phyloP scores from a whole-genome alignment of 2,797 vertebrate species.

The Poecilia gillii region DNA sequence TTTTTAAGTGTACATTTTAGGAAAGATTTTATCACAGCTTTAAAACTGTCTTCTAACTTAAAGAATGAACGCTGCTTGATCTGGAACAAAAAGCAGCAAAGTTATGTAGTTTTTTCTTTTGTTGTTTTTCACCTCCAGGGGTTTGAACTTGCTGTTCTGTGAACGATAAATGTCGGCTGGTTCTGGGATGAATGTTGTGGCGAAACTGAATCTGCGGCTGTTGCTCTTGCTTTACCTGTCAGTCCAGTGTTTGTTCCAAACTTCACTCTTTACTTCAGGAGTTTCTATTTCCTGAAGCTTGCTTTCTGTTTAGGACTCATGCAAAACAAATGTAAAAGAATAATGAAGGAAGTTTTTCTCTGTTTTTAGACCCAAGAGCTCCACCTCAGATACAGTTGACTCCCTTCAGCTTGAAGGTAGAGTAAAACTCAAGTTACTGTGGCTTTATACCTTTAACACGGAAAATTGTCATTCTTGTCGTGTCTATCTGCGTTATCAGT shows the following conservation, averaged over 20 bases:
- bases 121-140: not conserved
- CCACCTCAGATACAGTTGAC: conserved; percentile 63
- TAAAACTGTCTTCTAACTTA: not conserved
- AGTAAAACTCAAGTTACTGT: conserved; percentile 1
- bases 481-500: not conserved
- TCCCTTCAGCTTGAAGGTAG: conserved; percentile 75
- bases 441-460: not conserved
- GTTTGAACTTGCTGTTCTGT: not conserved
- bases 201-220: conserved; percentile 6
- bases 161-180: not conserved
- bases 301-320: not conserved
- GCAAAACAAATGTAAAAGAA: not conserved
- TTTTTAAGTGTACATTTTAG: not conserved
- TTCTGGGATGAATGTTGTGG: not conserved
- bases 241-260: not conserved
- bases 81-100: not conserved
- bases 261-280: conserved; percentile 14
- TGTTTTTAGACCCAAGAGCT: conserved; percentile 65
- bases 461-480: too few species aligned
- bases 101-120: not conserved
- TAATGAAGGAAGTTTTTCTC: conserved; percentile 9
- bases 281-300: not conserved
- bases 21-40: not conserved
- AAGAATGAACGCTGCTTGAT: not conserved
- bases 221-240: conserved; percentile 21